These are phyloP conservation scores for Tiliacea citrago DNA, from an alignment of 2,888 invertebrate genomes.

Conservation along the genomic window DNA sequence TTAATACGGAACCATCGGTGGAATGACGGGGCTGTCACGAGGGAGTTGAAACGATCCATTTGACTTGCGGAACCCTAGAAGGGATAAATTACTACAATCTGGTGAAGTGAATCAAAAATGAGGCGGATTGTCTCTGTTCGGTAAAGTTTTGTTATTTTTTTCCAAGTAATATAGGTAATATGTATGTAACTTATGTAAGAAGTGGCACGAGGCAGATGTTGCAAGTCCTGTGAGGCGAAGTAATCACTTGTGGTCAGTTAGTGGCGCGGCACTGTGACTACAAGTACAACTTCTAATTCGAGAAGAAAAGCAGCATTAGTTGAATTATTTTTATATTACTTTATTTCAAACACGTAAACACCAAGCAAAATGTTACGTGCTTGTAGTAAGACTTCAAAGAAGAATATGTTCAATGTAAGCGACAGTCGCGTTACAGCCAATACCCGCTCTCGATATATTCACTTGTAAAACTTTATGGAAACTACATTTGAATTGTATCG, in stretches of 20 bases:
- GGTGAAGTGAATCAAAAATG: slow-evolving; percentile 52
- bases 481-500: slow-evolving; percentile 49
- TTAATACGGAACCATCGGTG: slow-evolving; percentile 59
- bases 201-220: slow-evolving; percentile 16
- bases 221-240: slow-evolving; percentile 39
- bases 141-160: slow-evolving; percentile 46
- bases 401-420: slow-evolving; percentile 26
- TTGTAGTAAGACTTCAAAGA: slow-evolving; percentile 5
- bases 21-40: slow-evolving; percentile 56
- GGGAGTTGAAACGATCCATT: slow-evolving; percentile 54
- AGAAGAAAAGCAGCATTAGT: slow-evolving; percentile 11
- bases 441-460: slow-evolving; percentile 36
- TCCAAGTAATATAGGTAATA: slow-evolving; percentile 22
- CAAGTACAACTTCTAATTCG: neutral
- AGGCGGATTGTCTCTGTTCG: slow-evolving; percentile 28
- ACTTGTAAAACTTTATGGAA: slow-evolving; percentile 44
- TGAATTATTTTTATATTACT: slow-evolving; percentile 8
- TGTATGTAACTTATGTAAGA: slow-evolving; percentile 30
- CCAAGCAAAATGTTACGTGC: neutral
- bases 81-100: slow-evolving; percentile 62
- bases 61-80: slow-evolving; percentile 52
- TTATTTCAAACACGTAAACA: neutral
- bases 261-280: slow-evolving; percentile 16
- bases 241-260: slow-evolving; percentile 53
- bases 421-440: neutral